phyloP scores from a whole-genome alignment of 2,888 invertebrate genomes.

The Timandra comae region DNA sequence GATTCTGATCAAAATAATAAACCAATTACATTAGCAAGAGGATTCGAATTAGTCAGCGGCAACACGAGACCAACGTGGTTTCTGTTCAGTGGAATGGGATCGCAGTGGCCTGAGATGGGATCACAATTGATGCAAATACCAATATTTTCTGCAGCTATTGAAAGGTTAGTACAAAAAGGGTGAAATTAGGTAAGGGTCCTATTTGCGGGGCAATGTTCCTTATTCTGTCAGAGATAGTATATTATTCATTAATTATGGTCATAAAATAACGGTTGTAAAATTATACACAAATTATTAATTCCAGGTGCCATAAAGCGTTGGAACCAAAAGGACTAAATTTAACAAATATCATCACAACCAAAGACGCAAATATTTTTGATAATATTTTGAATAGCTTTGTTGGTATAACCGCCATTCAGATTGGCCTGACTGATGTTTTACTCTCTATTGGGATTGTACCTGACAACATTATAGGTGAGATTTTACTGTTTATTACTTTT shows the following conservation, averaged over 20 bases:
- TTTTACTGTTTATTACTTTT: too few species aligned
- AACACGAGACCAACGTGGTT: constrained; percentile 74
- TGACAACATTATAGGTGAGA: constrained; percentile 14
- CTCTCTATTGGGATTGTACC: constrained; percentile 9
- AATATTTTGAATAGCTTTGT: constrained; percentile 72
- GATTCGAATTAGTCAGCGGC: constrained; percentile 27
- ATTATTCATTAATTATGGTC: too few species aligned
- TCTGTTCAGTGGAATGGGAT: constrained; percentile 83
- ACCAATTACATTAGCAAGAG: constrained; percentile 27
- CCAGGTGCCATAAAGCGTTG: too few species aligned
- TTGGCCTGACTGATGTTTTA: constrained; percentile 14
- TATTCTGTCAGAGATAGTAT: too few species aligned
- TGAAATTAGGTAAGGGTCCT: too few species aligned
- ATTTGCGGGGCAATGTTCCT: too few species aligned
- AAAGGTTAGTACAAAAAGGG: constrained; percentile 32
- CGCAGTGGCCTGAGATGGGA: constrained; percentile 81
- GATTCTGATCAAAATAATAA: constrained; percentile 28
- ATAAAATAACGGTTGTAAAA: too few species aligned
- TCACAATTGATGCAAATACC: constrained; percentile 77
- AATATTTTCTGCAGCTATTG: constrained; percentile 70
- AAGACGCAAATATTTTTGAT: too few species aligned
- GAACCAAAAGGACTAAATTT: too few species aligned
- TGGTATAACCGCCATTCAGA: constrained; percentile 13
- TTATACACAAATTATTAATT: too few species aligned
- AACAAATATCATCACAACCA: too few species aligned